Evolutionary conservation across 2,797 vertebrate genomes (phyloP), one percentile per base, ranked within the genome.

Genomic region (Acipenser oxyrinchus): DNA sequence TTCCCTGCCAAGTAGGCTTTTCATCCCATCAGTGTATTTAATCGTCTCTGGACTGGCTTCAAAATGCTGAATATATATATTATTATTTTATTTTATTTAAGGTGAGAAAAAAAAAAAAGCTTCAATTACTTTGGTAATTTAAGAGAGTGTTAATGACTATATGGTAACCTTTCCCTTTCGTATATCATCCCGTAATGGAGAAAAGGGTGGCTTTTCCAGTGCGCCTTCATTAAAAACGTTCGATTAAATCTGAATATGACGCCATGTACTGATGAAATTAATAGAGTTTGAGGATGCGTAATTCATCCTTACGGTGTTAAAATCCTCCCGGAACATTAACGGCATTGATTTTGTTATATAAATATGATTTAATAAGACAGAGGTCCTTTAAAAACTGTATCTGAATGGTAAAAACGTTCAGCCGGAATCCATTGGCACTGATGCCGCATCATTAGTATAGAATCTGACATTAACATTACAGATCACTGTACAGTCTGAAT

Each of bases 181-280:
- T 81, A 78, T 81, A 81, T 88, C 88, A 80, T 78, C 75, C 59
- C 48, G 69, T 88, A 75, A 84, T 88, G 87, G 84, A 88, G 85
- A 80, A 81, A 80, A 80, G 77, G 83, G 75, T 82, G 72, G 75
- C 69, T 87, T 88, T 88, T 83, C 83, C 15, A 18, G 15, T 18
- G 15, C 15, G 15, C 15, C 15, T 18, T 18, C 15, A 74, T 78
- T 79, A 75, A 76, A 80, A 84, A 86, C 84, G 88, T 88, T 75
- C 78, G 83, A 84, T 90, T 86, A 88, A 90, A 84, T 91, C 86
- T 92, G 87, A 86, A 87, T 89, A 87, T 87, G 85, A 77, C 77
- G 81, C 82, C 72, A 79, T 85, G 73, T 80, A 75, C 86, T 80
- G 74, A 74, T 77, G 81, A 86, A 88, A 88, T 87, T 86, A 83